Percentiles rank a stretch among this genome's conserved stretches.
Evolutionary conservation across 2,888 invertebrate species (phyloP).

Genomic region (Cryptops parisi): DNA sequence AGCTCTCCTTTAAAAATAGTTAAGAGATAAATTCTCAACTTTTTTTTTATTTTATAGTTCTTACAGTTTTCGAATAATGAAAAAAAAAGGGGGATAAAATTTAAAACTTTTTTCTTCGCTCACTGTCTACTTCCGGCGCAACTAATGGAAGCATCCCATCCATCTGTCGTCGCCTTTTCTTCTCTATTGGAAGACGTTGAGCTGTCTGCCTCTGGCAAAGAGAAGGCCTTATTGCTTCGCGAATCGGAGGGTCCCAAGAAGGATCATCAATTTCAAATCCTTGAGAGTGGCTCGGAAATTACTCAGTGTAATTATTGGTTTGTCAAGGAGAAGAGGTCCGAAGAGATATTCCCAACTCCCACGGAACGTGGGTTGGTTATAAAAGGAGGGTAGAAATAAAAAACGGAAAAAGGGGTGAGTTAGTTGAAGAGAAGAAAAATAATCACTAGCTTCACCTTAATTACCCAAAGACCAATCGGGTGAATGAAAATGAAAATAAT

Average conservation of each 20-base stretch:
- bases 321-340: slow-evolving; percentile 5
- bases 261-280: slow-evolving; percentile 14
- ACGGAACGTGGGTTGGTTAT: no score
- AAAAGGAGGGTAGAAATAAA: background rate
- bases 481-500: slow-evolving; percentile 11
- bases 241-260: slow-evolving; percentile 1
- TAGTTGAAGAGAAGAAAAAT: background rate
- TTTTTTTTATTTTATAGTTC: background rate
- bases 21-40: background rate
- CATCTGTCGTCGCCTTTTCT: background rate
- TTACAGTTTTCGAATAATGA: background rate
- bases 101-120: background rate
- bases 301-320: slow-evolving; percentile 13
- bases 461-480: slow-evolving; percentile 8
- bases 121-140: background rate
- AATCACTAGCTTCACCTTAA: slow-evolving; percentile 9
- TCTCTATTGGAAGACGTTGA: background rate
- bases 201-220: background rate
- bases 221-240: slow-evolving; percentile 4
- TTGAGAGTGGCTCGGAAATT: slow-evolving; percentile 9
- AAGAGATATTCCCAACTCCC: no score
- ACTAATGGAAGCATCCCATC: background rate
- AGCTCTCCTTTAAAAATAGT: no score
- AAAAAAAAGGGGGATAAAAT: background rate
- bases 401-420: background rate